phyloP scores from a whole-genome alignment of 2,113 vertebrate genomes.

The Paradisaea rubra region DNA sequence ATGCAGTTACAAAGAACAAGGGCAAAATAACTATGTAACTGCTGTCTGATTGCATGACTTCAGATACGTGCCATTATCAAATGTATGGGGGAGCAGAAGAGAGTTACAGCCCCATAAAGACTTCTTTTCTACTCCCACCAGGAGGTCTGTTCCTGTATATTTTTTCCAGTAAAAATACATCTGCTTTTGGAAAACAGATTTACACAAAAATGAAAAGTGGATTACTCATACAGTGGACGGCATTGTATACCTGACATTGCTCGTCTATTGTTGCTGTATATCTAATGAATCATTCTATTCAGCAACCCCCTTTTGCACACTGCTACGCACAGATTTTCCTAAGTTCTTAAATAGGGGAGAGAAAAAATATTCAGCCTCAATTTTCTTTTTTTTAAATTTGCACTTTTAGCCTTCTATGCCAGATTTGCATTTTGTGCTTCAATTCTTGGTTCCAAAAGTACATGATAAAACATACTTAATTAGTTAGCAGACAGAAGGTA shows the following conservation, averaged over 20 bases:
- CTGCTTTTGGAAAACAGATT: background rate
- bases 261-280: background rate
- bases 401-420: background rate
- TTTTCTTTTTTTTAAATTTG: background rate
- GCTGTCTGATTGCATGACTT: background rate
- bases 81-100: background rate
- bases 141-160: background rate
- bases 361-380: background rate
- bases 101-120: background rate
- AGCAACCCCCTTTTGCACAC: background rate
- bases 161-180: background rate
- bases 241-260: background rate
- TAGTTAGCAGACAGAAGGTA: background rate
- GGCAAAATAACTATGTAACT: background rate
- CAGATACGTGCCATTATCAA: accelerated
- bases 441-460: background rate
- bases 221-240: background rate
- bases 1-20: background rate
- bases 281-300: background rate
- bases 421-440: background rate
- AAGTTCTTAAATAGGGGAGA: background rate
- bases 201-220: background rate
- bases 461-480: background rate
- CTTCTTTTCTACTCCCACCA: background rate
- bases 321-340: background rate